phyloP scores from a whole-genome alignment of 2,113 vertebrate genomes.

The Aldabrachelys gigantea region DNA sequence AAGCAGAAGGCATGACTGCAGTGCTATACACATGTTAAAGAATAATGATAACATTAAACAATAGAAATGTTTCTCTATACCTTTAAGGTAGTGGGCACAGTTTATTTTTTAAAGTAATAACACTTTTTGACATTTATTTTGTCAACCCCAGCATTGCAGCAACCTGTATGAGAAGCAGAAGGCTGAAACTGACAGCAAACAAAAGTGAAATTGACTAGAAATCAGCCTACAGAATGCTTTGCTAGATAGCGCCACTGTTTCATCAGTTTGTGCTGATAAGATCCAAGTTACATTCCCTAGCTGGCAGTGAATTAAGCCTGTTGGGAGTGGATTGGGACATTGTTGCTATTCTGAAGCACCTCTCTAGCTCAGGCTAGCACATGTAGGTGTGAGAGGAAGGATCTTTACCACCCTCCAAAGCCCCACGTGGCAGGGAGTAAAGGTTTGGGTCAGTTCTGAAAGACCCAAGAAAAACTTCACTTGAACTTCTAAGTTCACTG shows the following conservation, averaged over 20 bases:
- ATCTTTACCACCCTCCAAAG: background rate
- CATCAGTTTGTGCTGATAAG: background rate
- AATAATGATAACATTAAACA: constrained; percentile 5
- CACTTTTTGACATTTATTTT: background rate
- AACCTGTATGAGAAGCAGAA: background rate
- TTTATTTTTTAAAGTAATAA: background rate
- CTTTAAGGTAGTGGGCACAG: background rate
- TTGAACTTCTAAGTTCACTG: background rate
- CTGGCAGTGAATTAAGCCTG: background rate
- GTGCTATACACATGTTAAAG: background rate
- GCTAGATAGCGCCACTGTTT: background rate
- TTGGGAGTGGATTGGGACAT: background rate
- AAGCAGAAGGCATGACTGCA: background rate
- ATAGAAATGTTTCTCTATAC: background rate
- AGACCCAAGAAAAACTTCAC: background rate
- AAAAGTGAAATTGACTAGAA: background rate
- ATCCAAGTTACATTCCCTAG: background rate
- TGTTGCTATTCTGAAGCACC: background rate
- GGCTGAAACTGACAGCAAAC: background rate
- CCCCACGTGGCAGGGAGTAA: background rate
- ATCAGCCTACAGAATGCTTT: background rate
- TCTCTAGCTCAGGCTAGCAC: background rate
- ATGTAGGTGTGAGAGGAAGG: background rate
- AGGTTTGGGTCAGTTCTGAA: background rate
- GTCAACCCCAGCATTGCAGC: background rate